Base-by-base conservation (phyloP, 2,888 invertebrate genomes). In the Isotomurus palustris region DNA sequence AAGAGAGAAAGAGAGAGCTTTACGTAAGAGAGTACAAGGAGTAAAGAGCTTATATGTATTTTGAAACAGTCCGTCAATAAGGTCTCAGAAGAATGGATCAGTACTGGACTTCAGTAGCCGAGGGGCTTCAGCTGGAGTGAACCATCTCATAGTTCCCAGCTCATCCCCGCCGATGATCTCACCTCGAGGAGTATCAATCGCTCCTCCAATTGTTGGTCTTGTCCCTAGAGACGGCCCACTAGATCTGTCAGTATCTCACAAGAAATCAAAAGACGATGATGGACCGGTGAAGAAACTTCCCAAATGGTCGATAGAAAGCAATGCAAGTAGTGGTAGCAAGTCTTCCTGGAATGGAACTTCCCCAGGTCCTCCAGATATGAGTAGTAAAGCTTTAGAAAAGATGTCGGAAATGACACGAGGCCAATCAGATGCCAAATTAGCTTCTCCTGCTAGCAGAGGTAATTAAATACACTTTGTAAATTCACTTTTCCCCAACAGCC, bases 321-420 rank as follows among this genome's bases (percentile, higher is more conserved):
- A 2, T 21, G 47, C 22, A 12, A 17, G 40, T 8, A 17, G 17
- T 14, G 41, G 32, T 17, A 36, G 44, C 25, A 56, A 56, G 24
- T 41, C 40, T 25, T 58, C 43, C 32, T 64, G 67, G 64, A 67
- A 67, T 55, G 64, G 60, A 27, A 38, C 59, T 19, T 59, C 67
- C 14, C 62, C 66, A 3, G 58, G 58, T 49, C 64, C 66, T 12
- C 60, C 60, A 3, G 68, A 67, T 55, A 62, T 71, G 61, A 68
- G 72, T 44, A 65, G 87, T 14, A 91, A 91, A 75, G 91, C 91
- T 6, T 76, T 91, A 54, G 91, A 91, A 74, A 91, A 91, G 75
- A 90, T 91, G 91, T 89, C 88, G 72, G 91, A 91, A 73, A 79
- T 91, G 71, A 91, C 90, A 72, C 85, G 91, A 72, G 88, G 89